phyloP scores from a whole-genome alignment of 2,797 vertebrate species.

The Myotis vivesi region DNA sequence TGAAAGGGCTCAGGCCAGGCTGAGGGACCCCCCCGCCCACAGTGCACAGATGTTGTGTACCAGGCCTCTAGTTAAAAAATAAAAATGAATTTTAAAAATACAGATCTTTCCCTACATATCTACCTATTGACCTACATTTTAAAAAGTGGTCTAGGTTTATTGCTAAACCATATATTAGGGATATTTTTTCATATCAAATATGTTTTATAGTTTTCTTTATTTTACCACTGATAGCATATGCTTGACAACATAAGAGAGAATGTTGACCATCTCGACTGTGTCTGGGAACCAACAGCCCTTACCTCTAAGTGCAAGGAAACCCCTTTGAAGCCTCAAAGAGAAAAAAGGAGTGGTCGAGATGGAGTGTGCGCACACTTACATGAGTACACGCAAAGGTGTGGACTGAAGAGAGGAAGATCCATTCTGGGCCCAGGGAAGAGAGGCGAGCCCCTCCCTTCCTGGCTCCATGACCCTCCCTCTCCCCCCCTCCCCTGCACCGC shows the following conservation, averaged over 20 bases:
- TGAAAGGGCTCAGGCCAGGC: too few species aligned
- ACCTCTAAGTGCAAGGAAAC: background rate
- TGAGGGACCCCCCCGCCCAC: too few species aligned
- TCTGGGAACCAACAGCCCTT: background rate
- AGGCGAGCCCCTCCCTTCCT: constrained; percentile 8
- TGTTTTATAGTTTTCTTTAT: background rate
- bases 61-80: too few species aligned
- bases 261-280: background rate
- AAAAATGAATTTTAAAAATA: too few species aligned
- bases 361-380: background rate
- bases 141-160: background rate
- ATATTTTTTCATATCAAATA: background rate
- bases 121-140: background rate
- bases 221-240: background rate
- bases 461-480: background rate
- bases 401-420: background rate
- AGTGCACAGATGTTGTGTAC: too few species aligned
- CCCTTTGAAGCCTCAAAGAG: background rate
- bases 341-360: background rate
- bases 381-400: background rate
- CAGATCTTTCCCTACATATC: background rate
- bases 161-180: background rate
- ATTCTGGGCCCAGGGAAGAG: background rate
- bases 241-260: background rate
- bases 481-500: background rate